Evolutionary conservation across 2,113 vertebrate genomes (phyloP).

Genomic region (Rutilus rutilus): DNA sequence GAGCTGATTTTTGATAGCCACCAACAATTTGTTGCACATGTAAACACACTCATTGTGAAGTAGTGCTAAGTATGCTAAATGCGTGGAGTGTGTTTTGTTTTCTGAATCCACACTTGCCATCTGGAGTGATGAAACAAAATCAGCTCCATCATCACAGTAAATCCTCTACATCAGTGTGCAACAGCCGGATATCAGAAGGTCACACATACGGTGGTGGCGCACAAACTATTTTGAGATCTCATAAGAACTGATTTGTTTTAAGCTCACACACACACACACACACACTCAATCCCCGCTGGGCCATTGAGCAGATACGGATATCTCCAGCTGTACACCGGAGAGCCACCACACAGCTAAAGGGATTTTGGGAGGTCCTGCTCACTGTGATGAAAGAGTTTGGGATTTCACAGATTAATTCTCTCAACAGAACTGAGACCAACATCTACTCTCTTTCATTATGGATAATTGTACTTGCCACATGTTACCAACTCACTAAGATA

Average conservation of each 20-base stretch:
- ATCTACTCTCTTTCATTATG: neutral
- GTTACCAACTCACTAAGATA: neutral
- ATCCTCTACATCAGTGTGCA: conserved; percentile 12
- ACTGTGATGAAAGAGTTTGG: conserved; percentile 43
- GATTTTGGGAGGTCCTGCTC: conserved; percentile 44
- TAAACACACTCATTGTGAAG: conserved; percentile 1
- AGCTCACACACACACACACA: conserved; percentile 12
- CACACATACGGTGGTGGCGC: conserved; percentile 22
- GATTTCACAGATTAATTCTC: conserved; percentile 43
- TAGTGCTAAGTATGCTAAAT: neutral
- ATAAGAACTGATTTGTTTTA: neutral
- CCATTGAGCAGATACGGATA: conserved; percentile 49
- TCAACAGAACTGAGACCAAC: conserved; percentile 8
- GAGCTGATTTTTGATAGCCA: neutral
- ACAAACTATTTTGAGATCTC: neutral
- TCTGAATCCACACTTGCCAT: conserved; percentile 48
- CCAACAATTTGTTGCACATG: neutral
- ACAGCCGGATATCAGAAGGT: conserved; percentile 49
- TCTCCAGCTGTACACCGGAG: conserved; percentile 42
- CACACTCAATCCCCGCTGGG: conserved; percentile 32
- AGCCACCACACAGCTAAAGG: conserved; percentile 34
- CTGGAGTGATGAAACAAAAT: conserved; percentile 54
- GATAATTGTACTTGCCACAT: neutral
- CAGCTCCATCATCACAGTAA: conserved; percentile 51
- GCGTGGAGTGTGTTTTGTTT: conserved; percentile 5